Evolutionary conservation across 2,888 invertebrate genomes (phyloP).

Genomic region (Diarsia dahlii): DNA sequence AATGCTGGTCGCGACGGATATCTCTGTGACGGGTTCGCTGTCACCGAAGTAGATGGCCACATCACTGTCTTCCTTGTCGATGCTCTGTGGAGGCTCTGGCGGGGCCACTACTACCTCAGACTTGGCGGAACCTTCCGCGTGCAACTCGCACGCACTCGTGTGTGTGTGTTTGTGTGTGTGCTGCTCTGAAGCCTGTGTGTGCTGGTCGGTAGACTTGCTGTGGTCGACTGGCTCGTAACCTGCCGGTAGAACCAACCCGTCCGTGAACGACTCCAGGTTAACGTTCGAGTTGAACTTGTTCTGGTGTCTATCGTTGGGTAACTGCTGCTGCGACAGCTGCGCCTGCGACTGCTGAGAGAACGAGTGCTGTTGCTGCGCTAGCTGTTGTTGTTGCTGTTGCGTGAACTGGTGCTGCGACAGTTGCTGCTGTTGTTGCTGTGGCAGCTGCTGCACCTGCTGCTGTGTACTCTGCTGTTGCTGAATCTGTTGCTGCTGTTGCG

Average conservation of each 20-base stretch:
- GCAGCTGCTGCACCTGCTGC: constrained; percentile 31
- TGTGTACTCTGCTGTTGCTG: constrained; percentile 37
- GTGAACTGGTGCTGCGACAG: constrained; percentile 23
- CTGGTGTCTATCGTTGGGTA: constrained; percentile 49
- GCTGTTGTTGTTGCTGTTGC: constrained; percentile 43
- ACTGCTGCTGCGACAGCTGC: constrained; percentile 48
- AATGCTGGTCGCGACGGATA: constrained; percentile 87
- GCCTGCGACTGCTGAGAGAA: constrained; percentile 41
- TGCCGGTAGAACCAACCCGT: constrained; percentile 82
- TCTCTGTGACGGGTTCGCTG: constrained; percentile 84
- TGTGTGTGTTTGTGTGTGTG: constrained; percentile 69
- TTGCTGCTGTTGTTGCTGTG: constrained; percentile 40
- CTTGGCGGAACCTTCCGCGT: constrained; percentile 84
- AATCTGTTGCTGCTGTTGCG: constrained; percentile 22
- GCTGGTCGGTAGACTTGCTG: constrained; percentile 77
- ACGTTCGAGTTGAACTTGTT: constrained; percentile 52
- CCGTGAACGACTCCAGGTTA: constrained; percentile 70
- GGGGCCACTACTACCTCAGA: constrained; percentile 85
- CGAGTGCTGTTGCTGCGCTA: constrained; percentile 38
- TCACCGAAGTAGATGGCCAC: constrained; percentile 91
- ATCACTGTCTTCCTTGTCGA: constrained; percentile 90
- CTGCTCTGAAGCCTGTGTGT: constrained; percentile 74
- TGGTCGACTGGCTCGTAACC: constrained; percentile 86
- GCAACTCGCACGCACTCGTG: constrained; percentile 82
- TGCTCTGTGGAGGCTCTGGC: constrained; percentile 72